Evolutionary conservation across 2,113 vertebrate species (phyloP).

Genomic region (Cichladusa arquata): DNA sequence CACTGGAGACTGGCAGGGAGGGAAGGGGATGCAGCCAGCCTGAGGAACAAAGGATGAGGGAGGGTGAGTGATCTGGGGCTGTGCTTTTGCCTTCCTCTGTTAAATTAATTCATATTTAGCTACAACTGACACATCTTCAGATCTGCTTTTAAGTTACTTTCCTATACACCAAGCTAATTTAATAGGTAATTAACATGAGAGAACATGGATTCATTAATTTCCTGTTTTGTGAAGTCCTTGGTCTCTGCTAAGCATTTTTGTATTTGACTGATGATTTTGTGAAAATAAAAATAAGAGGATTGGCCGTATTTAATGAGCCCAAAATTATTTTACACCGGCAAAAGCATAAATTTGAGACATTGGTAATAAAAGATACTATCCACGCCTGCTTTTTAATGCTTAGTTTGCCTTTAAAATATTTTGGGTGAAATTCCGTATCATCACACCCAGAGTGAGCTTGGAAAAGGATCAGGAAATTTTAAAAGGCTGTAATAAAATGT

Average conservation of each 20-base stretch:
- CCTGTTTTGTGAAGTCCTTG: background rate
- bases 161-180: rapidly evolving
- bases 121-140: background rate
- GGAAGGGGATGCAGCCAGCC: background rate
- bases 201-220: background rate
- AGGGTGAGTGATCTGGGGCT: background rate
- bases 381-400: background rate
- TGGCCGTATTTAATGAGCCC: background rate
- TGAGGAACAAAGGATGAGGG: background rate
- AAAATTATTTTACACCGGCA: background rate
- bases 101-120: background rate
- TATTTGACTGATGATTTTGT: background rate
- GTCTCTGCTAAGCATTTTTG: background rate
- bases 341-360: background rate
- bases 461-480: constrained; percentile 33
- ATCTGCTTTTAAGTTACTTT: background rate
- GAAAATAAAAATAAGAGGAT: background rate
- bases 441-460: constrained; percentile 1
- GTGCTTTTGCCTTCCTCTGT: background rate
- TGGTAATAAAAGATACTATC: background rate
- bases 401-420: background rate
- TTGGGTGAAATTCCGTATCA: background rate
- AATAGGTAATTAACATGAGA: background rate
- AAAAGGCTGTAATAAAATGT: constrained; percentile 29
- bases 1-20: background rate